Evolutionary conservation across 2,113 vertebrate species (phyloP).

Genomic region (Callorhinus ursinus): DNA sequence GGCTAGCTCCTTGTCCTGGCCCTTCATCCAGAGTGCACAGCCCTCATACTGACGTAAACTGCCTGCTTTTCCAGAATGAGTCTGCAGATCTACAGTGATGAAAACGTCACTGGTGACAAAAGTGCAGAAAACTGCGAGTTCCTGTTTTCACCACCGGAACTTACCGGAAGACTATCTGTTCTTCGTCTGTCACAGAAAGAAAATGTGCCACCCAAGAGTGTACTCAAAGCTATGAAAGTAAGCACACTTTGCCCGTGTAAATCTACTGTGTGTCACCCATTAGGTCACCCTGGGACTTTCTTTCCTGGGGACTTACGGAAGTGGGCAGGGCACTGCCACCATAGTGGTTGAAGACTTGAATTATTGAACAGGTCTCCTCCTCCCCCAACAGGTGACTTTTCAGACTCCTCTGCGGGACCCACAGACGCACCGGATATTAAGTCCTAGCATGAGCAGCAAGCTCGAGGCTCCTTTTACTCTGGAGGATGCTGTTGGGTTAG

Average conservation of each 20-base stretch:
- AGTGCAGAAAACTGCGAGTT: conserved; percentile 82
- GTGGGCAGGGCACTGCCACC: too few species aligned
- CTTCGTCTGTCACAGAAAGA: conserved; percentile 92
- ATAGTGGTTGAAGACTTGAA: not conserved
- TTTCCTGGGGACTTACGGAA: not conserved
- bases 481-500: conserved; percentile 77
- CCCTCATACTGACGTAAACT: not conserved
- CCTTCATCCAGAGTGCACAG: accelerated
- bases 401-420: conserved; percentile 95
- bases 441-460: conserved; percentile 84
- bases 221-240: conserved; percentile 88
- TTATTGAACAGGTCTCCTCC: not conserved
- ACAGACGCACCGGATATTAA: conserved; percentile 91
- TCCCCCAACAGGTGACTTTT: conserved; percentile 92
- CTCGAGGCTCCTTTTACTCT: conserved; percentile 70
- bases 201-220: conserved; percentile 89
- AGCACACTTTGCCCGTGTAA: accelerated
- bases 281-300: not conserved
- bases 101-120: conserved; percentile 85
- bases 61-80: conserved; percentile 90
- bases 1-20: not conserved
- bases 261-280: accelerated
- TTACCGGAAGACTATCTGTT: conserved; percentile 91
- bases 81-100: conserved; percentile 88
- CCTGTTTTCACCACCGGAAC: conserved; percentile 87